A percentile compares a stretch with the other conserved stretches of the same genome.
Evolutionary conservation across 2,113 vertebrate genomes (phyloP).

Genomic region (Mobula hypostoma): DNA sequence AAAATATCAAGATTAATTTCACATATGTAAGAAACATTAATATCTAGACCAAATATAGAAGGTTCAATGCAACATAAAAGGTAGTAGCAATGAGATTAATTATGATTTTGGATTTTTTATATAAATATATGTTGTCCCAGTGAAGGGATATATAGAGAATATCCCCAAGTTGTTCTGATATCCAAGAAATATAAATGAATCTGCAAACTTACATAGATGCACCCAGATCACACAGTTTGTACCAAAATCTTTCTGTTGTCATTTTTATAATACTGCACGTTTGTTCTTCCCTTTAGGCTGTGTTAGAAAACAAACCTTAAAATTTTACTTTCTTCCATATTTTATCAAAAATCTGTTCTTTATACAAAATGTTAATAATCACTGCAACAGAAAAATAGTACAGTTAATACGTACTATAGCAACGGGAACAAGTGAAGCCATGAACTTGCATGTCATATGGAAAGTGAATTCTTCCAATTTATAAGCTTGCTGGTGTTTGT

Average conservation of each 20-base stretch:
- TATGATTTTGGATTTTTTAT: neutral
- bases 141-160: neutral
- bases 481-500: neutral
- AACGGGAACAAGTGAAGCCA: neutral
- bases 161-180: neutral
- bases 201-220: neutral
- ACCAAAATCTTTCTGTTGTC: neutral
- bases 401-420: neutral
- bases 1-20: conserved; percentile 25
- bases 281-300: neutral
- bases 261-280: neutral
- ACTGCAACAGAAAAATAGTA: neutral
- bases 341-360: neutral
- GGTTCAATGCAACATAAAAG: neutral
- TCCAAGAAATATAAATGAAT: neutral
- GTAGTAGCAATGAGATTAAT: neutral
- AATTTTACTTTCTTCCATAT: neutral
- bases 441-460: neutral
- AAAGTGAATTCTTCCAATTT: neutral
- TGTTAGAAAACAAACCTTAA: neutral
- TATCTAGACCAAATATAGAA: neutral
- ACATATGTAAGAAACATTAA: neutral
- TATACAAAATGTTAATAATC: neutral
- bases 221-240: neutral
- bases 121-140: neutral